These are phyloP conservation scores for Drosophila miranda DNA, from an alignment of 1,140 invertebrate species.

Conservation along the genomic window DNA sequence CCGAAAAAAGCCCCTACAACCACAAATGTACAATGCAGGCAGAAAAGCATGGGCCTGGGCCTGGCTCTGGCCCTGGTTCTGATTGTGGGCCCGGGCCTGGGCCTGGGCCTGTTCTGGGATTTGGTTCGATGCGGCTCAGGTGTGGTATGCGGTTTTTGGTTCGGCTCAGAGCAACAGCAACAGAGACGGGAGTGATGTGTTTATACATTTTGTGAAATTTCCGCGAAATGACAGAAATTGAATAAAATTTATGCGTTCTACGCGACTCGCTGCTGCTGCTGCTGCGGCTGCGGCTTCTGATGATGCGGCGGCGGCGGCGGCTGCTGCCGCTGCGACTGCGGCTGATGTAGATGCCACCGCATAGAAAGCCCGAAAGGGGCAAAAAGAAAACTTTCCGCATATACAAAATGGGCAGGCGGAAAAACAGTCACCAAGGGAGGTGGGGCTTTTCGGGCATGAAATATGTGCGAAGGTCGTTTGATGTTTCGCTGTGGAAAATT, in stretches of 20 bases:
- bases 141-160: conserved; percentile 44
- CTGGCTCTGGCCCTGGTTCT: conserved; percentile 16
- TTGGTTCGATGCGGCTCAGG: conserved; percentile 42
- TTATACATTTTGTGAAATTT: conserved; percentile 77
- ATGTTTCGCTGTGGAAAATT: conserved; percentile 28
- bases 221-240: conserved; percentile 76
- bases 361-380: conserved; percentile 40
- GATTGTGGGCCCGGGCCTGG: conserved; percentile 20
- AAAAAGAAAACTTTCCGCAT: conserved; percentile 32
- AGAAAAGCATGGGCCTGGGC: conserved; percentile 20
- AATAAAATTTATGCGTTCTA: conserved; percentile 74
- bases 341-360: conserved; percentile 41
- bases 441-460: conserved; percentile 52
- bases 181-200: conserved; percentile 55
- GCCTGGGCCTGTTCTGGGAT: conserved; percentile 6
- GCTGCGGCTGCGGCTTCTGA: not conserved
- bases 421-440: conserved; percentile 2
- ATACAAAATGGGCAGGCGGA: conserved; percentile 25
- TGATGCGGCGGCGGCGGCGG: not conserved
- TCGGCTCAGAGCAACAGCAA: not conserved
- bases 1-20: conserved; percentile 40
- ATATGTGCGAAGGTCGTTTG: conserved; percentile 67
- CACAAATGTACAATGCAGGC: conserved; percentile 56
- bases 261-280: conserved; percentile 4
- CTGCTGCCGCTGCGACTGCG: not conserved